phyloP scores from a whole-genome alignment of 2,113 vertebrate species.

The Stegostoma tigrinum region DNA sequence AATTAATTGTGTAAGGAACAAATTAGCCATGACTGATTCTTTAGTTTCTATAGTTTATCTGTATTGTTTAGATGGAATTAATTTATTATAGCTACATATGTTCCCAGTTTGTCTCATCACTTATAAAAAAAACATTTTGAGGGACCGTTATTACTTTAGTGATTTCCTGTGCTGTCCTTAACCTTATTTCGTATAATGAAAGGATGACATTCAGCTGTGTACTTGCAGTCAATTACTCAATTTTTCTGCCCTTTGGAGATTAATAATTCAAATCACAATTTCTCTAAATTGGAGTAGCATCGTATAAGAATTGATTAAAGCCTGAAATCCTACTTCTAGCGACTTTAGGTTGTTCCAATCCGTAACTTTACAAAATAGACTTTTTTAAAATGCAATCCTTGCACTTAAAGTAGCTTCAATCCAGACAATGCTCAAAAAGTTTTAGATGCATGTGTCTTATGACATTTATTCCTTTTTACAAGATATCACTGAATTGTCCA shows the following conservation, averaged over 20 bases:
- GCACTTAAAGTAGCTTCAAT: slow-evolving; percentile 25
- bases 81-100: background rate
- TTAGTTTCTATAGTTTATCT: background rate
- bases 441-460: background rate
- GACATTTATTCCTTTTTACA: background rate
- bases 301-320: background rate
- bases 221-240: background rate
- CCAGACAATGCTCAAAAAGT: background rate
- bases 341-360: slow-evolving; percentile 33
- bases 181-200: background rate
- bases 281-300: background rate
- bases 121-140: background rate
- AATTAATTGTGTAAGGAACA: background rate
- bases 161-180: background rate
- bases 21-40: background rate
- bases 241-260: background rate
- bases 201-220: background rate
- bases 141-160: background rate
- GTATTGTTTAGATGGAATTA: background rate
- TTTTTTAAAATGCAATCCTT: background rate
- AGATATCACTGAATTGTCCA: background rate
- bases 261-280: background rate
- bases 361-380: slow-evolving; percentile 23
- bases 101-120: background rate
- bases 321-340: background rate